These are phyloP conservation scores for Hypotaenidia philippensis DNA, from an alignment of 2,797 vertebrate genomes.

Conservation along the genomic window DNA sequence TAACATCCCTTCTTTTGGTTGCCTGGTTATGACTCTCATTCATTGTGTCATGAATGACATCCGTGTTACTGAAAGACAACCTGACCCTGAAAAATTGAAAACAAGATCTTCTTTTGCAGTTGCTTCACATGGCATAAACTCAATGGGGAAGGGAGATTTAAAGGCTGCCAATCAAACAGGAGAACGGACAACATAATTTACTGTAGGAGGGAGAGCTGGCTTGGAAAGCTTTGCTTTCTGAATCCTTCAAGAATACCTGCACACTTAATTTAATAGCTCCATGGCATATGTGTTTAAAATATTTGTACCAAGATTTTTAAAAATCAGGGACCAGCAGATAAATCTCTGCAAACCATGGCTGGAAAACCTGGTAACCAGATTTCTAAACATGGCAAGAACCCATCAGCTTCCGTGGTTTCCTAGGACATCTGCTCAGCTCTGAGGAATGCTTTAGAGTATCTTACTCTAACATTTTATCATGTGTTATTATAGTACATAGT, in stretches of 20 bases:
- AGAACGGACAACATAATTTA: slow-evolving; percentile 18
- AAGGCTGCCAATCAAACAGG: slow-evolving; percentile 29
- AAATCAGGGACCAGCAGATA: neutral
- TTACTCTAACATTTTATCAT: neutral
- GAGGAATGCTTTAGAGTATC: neutral
- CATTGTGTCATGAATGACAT: slow-evolving; percentile 54
- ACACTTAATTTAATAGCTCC: neutral
- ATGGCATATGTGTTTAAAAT: neutral
- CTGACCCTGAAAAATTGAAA: slow-evolving; percentile 60
- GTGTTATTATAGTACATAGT: neutral
- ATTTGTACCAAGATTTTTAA: neutral
- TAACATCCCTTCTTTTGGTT: slow-evolving; percentile 39
- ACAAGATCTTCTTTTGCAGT: slow-evolving; percentile 52
- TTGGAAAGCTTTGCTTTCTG: neutral
- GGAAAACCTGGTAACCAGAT: neutral
- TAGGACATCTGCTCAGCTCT: neutral
- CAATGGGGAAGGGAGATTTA: slow-evolving; percentile 11
- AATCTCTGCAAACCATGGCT: neutral
- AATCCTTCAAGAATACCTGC: neutral
- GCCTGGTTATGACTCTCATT: slow-evolving; percentile 30
- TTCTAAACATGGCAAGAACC: neutral
- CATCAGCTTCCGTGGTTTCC: neutral
- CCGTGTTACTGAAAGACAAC: slow-evolving; percentile 7
- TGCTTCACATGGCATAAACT: slow-evolving; percentile 25
- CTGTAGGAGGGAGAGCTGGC: neutral